Conservation (phyloP, 2,888 invertebrate genomes). For the Metopia argyrocephala region DNA sequence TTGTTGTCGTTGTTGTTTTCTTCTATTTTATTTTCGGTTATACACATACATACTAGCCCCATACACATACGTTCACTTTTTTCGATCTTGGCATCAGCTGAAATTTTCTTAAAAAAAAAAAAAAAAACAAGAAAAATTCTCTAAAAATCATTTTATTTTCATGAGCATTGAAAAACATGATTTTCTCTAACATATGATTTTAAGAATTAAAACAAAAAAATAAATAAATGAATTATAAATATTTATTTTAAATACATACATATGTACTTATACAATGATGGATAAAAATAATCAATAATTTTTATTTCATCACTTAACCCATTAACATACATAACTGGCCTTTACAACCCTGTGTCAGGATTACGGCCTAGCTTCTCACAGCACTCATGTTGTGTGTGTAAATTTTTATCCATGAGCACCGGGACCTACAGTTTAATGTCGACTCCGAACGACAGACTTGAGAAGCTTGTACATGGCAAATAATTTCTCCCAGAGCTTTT, state of each 20-base stretch:
- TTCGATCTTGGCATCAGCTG: slow-evolving; percentile 48
- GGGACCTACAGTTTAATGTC: too few species aligned
- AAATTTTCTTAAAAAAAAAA: slow-evolving; percentile 30
- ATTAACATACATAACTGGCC: too few species aligned
- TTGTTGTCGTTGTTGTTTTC: not conserved
- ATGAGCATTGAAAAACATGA: slow-evolving; percentile 25
- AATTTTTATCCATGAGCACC: too few species aligned
- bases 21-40: slow-evolving; percentile 4
- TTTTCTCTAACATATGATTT: slow-evolving; percentile 27
- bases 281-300: too few species aligned
- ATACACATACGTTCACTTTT: slow-evolving; percentile 9
- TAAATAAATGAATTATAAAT: not conserved
- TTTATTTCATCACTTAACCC: too few species aligned
- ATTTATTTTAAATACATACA: not conserved
- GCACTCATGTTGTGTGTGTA: too few species aligned
- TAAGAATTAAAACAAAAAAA: not conserved
- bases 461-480: too few species aligned
- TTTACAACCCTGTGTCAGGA: too few species aligned
- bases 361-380: too few species aligned
- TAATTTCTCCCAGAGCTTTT: too few species aligned
- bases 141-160: not conserved
- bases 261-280: too few species aligned
- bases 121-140: not conserved
- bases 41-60: not conserved
- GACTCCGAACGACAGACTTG: too few species aligned